Evolutionary conservation across 2,888 invertebrate genomes (phyloP).

Genomic region (Boloria euphrosyne): DNA sequence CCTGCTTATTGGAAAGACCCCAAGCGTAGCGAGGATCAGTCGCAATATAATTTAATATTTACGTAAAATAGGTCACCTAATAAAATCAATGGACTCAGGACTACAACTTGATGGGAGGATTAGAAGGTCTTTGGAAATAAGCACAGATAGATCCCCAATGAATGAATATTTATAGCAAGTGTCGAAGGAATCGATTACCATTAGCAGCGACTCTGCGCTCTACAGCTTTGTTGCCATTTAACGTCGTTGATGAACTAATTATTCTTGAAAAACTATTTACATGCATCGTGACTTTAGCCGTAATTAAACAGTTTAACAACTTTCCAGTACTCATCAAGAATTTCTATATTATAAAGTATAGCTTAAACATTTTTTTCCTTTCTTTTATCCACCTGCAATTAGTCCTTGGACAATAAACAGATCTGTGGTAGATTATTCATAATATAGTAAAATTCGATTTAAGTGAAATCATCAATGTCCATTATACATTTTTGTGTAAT

Average conservation of each 20-base stretch:
- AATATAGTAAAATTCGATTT: too few species aligned
- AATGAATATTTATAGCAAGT: slow-evolving; percentile 46
- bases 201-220: slow-evolving; percentile 42
- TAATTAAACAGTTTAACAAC: too few species aligned
- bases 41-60: not conserved
- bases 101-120: slow-evolving; percentile 35
- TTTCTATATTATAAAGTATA: too few species aligned
- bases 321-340: too few species aligned
- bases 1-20: too few species aligned
- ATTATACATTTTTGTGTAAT: too few species aligned
- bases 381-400: too few species aligned
- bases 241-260: slow-evolving; percentile 30
- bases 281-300: not conserved
- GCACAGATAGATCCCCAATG: slow-evolving; percentile 34
- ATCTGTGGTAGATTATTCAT: too few species aligned
- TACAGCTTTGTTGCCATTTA: slow-evolving; percentile 34
- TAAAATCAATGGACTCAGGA: slow-evolving; percentile 18
- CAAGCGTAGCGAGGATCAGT: too few species aligned
- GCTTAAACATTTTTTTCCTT: too few species aligned
- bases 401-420: too few species aligned
- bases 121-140: slow-evolving; percentile 36
- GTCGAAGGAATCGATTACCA: slow-evolving; percentile 46
- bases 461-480: too few species aligned
- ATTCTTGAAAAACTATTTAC: slow-evolving; percentile 30
- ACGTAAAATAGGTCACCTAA: slow-evolving; percentile 27